Percentiles rank a stretch among this genome's conserved stretches.
These are phyloP conservation scores for Columba livia DNA, from an alignment of 2,113 vertebrate species.

Conservation along the genomic window DNA sequence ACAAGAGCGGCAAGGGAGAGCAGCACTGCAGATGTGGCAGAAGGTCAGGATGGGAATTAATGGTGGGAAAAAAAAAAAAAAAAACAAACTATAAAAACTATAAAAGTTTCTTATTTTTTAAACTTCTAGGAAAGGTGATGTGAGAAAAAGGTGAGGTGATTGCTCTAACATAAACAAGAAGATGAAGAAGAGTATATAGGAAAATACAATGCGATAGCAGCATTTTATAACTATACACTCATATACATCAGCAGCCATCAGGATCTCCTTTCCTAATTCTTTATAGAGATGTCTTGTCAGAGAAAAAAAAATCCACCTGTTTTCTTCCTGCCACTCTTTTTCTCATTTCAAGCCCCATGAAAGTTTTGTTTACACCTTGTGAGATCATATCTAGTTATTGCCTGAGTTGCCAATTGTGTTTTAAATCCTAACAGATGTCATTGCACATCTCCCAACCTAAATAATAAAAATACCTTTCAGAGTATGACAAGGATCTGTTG, in stretches of 20 bases:
- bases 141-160: background rate
- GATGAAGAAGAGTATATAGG: background rate
- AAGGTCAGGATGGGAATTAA: background rate
- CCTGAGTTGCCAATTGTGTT: background rate
- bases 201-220: background rate
- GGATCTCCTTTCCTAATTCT: background rate
- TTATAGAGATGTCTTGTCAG: background rate
- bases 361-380: background rate
- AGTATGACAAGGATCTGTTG: constrained; percentile 23
- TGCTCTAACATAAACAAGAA: background rate
- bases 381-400: constrained; percentile 9
- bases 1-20: accelerated
- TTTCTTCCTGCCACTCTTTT: background rate
- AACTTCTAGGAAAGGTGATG: background rate
- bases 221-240: background rate
- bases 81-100: too few species aligned
- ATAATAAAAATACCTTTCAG: constrained; percentile 50
- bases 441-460: constrained; percentile 22
- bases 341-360: background rate
- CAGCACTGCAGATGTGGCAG: accelerated
- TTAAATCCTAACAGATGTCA: constrained; percentile 19
- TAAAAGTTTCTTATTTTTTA: background rate
- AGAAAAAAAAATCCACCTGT: accelerated
- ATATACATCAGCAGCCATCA: background rate
- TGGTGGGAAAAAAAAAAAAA: accelerated